These are phyloP conservation scores for Leptobrachium ailaonicum DNA, from an alignment of 2,113 vertebrate species.

Conservation along the genomic window DNA sequence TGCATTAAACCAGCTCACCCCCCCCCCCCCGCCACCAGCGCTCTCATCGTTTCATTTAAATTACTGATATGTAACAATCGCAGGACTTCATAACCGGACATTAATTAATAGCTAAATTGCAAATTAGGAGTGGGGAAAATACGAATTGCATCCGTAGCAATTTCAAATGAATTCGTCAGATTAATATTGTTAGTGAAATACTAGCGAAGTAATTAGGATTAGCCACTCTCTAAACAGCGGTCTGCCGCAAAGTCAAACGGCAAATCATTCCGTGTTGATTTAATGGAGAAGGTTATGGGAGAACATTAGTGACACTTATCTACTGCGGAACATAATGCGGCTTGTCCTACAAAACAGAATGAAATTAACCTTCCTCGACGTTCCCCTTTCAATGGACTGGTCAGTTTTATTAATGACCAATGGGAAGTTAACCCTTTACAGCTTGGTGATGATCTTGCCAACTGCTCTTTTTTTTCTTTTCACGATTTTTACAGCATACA, in stretches of 20 bases:
- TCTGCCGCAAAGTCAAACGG: background rate
- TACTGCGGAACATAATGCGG: background rate
- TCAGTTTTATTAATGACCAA: no score
- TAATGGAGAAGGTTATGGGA: background rate
- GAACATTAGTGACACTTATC: background rate
- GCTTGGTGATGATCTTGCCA: no score
- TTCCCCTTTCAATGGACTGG: no score
- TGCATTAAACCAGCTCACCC: constrained; percentile 51
- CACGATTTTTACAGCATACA: no score
- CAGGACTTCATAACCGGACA: background rate
- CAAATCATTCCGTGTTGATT: background rate
- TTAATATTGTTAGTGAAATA: constrained; percentile 14
- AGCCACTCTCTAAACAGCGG: background rate
- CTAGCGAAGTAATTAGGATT: background rate
- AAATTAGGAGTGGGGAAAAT: constrained; percentile 10
- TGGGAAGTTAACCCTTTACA: no score
- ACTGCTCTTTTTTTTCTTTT: no score
- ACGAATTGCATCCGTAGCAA: background rate
- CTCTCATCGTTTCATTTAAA: background rate
- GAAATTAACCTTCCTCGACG: background rate
- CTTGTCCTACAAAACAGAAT: background rate
- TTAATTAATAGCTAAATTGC: constrained; percentile 29
- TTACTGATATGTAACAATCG: constrained; percentile 15
- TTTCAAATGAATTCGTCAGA: constrained; percentile 16
- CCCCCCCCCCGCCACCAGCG: constrained; percentile 51